Conservation (phyloP, 1,140 invertebrate species). For the Leptinotarsa texana region DNA sequence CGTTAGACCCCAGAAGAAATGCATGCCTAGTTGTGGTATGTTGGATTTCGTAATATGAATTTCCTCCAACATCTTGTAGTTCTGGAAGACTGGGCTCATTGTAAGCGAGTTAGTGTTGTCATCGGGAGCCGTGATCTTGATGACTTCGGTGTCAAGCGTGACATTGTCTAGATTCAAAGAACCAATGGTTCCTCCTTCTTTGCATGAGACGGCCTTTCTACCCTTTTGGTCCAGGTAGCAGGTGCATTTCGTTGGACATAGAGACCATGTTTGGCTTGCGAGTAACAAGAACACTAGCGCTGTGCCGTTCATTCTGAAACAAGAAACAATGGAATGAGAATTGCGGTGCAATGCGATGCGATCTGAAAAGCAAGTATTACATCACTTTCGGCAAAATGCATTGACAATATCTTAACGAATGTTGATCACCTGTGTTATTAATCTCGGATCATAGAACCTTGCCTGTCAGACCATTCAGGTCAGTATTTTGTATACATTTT, state of each 20-base stretch:
- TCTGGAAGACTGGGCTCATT: constrained; percentile 73
- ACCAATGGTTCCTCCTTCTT: constrained; percentile 63
- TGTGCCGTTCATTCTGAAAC: constrained; percentile 59
- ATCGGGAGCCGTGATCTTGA: constrained; percentile 71
- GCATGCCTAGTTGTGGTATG: constrained; percentile 75
- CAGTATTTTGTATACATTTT: too few relatives aligned
- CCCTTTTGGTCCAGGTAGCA: constrained; percentile 48
- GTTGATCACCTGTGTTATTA: too few relatives aligned
- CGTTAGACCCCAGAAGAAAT: constrained; percentile 77
- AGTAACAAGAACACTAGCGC: constrained; percentile 48
- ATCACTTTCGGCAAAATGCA: too few relatives aligned
- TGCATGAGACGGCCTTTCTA: constrained; percentile 55
- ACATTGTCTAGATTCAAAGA: constrained; percentile 65
- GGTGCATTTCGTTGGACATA: constrained; percentile 53
- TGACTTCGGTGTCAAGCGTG: constrained; percentile 65
- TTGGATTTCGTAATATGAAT: constrained; percentile 76
- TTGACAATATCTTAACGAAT: too few relatives aligned
- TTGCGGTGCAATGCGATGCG: too few relatives aligned
- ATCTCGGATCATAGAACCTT: too few relatives aligned
- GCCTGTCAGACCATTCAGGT: too few relatives aligned
- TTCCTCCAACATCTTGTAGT: constrained; percentile 71
- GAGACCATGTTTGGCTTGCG: constrained; percentile 55
- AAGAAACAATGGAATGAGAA: constrained; percentile 1
- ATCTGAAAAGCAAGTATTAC: too few relatives aligned
- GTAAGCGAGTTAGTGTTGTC: constrained; percentile 68